Evolutionary conservation across 2,797 vertebrate species (phyloP).

Genomic region (Eleutherodactylus coqui): DNA sequence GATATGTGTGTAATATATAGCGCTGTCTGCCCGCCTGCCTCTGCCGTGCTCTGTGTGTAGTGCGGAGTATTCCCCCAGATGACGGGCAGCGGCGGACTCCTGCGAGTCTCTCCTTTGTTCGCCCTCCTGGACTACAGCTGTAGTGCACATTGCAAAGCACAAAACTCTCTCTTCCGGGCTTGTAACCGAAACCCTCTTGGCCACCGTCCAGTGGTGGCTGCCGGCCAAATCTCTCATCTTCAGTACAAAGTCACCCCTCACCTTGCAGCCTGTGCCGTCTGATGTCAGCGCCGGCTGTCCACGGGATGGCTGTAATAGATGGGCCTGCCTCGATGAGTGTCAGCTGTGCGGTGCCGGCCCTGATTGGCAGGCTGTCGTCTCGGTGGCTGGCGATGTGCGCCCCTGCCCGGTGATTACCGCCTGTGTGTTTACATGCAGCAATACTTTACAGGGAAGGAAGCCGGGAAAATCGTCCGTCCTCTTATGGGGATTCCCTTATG

Average conservation of each 20-base stretch:
- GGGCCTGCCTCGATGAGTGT: background rate
- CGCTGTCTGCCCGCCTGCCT: background rate
- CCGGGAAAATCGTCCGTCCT: too few relatives aligned
- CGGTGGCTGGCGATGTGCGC: background rate
- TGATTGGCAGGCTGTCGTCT: background rate
- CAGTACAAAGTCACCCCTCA: slow-evolving; percentile 59
- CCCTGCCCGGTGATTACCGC: background rate
- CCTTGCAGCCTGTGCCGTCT: slow-evolving; percentile 26
- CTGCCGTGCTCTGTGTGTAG: background rate
- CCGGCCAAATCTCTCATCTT: slow-evolving; percentile 32
- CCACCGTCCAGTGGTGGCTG: slow-evolving; percentile 34
- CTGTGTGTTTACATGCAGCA: background rate
- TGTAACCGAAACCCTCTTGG: slow-evolving; percentile 48
- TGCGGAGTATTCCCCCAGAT: background rate
- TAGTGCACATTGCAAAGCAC: slow-evolving; percentile 45
- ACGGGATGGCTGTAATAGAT: background rate
- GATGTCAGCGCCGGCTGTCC: slow-evolving; percentile 28
- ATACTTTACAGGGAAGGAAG: background rate
- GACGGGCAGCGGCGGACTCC: slow-evolving; percentile 12
- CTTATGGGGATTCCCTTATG: background rate
- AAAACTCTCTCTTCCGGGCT: slow-evolving; percentile 34
- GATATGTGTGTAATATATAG: background rate
- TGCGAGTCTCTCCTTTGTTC: slow-evolving; percentile 9
- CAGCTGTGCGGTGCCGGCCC: background rate
- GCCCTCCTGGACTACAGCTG: slow-evolving; percentile 20